Evolutionary conservation across 2,888 invertebrate genomes (phyloP), one percentile per base, ranked within the genome.

Genomic region (Amphiduros pacificus): DNA sequence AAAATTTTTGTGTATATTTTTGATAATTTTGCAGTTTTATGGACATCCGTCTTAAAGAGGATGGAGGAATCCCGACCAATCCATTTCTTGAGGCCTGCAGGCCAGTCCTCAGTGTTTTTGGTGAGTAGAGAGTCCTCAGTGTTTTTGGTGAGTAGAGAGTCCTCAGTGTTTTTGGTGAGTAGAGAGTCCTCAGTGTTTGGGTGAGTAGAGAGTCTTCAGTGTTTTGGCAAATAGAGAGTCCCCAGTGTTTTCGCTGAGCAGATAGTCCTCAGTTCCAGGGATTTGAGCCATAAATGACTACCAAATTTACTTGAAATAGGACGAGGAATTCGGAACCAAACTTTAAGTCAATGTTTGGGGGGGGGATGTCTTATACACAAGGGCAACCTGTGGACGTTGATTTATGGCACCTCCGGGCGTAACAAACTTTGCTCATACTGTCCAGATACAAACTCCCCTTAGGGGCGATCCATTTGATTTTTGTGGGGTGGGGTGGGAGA

Each of bases 101-200:
- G 63, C 66, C 70, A 53, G 59, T 79, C 41, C 62, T 80, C 36
- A 77, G 76, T 26, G 71, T 81, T 66, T 77, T 82, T 75, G 82
- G 81, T 78, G 62, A 71, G 75, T 65, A n/a, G n/a, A n/a, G n/a
- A 53, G 59, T 79, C 41, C 62, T 80, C 36, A 77, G 76, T 26
- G 71, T 81, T 66, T 77, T 82, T 75, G 82, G 81, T 78, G 62
- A 71, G 75, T 65, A n/a, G n/a, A n/a, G n/a, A 53, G 59, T 79
- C 41, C 62, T 80, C 36, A 77, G 76, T 26, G 71, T 81, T 66
- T 77, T 82, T 75, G 82, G 81, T 78, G 62, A 71, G 75, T 65
- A n/a, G n/a, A n/a, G n/a, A 53, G 59, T 79, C 41, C 62, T 80
- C 36, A 77, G 76, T 26, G 71, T 66, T 77, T 82, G 74, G 82